Evolutionary conservation across 2,113 vertebrate species (phyloP).

Genomic region (Anhinga anhinga): DNA sequence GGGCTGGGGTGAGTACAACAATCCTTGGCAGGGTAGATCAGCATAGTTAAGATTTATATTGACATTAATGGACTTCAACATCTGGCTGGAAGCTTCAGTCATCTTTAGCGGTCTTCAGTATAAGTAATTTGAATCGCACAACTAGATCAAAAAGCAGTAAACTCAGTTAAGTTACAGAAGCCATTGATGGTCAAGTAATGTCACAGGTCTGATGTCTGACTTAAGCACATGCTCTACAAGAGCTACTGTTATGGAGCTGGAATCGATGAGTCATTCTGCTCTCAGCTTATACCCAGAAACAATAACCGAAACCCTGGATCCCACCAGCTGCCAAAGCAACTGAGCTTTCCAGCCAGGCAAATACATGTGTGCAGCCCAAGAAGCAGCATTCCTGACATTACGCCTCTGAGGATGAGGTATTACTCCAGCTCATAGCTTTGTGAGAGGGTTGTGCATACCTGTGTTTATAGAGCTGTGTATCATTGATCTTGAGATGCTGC

Average conservation of each 20-base stretch:
- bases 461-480: not conserved
- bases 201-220: not conserved
- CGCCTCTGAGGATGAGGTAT: not conserved
- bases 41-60: not conserved
- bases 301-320: not conserved
- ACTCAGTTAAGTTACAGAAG: not conserved
- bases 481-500: not conserved
- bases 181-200: not conserved
- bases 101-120: not conserved
- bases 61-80: not conserved
- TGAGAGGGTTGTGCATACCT: not conserved
- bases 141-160: not conserved
- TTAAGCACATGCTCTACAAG: not conserved
- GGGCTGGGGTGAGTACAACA: not conserved
- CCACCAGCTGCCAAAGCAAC: not conserved
- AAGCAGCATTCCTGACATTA: not conserved
- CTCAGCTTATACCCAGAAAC: not conserved
- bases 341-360: not conserved
- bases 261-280: not conserved
- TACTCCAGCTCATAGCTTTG: not conserved
- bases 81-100: not conserved
- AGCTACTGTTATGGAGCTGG: not conserved
- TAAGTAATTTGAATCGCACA: not conserved
- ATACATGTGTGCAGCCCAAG: not conserved
- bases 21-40: not conserved